phyloP scores from a whole-genome alignment of 1,140 invertebrate genomes.

The Caenorhabditis inopinata region DNA sequence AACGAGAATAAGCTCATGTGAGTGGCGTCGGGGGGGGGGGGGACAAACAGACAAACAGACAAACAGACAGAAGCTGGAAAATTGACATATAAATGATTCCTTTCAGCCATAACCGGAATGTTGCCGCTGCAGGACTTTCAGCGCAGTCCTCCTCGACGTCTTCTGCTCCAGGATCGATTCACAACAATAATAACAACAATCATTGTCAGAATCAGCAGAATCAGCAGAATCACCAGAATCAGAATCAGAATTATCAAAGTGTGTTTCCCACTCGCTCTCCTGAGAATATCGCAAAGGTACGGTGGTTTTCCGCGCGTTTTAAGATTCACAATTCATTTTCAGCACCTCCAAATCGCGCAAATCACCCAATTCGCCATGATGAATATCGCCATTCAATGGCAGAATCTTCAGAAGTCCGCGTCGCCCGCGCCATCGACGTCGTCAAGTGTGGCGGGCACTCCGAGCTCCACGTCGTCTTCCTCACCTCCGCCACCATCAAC shows the following conservation, averaged over 20 bases:
- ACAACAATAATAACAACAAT: not conserved
- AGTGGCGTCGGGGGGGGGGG: conserved; percentile 11
- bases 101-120: not conserved
- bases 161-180: not conserved
- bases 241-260: not conserved
- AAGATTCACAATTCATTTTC: not conserved
- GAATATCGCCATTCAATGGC: too few relatives aligned
- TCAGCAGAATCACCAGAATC: not conserved
- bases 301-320: not conserved
- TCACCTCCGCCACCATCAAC: not conserved
- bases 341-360: not conserved
- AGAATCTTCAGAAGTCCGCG: not conserved
- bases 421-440: not conserved
- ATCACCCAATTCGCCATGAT: not conserved
- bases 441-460: not conserved
- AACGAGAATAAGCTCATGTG: conserved; percentile 60
- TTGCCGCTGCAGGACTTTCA: not conserved
- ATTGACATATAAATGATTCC: too few relatives aligned
- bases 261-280: not conserved
- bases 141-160: not conserved
- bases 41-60: too few relatives aligned
- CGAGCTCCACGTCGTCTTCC: not conserved
- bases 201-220: not conserved
- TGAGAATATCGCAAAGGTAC: not conserved
- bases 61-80: too few relatives aligned